Evolutionary conservation across 2,113 vertebrate species (phyloP).

Genomic region (Nasalis larvatus): DNA sequence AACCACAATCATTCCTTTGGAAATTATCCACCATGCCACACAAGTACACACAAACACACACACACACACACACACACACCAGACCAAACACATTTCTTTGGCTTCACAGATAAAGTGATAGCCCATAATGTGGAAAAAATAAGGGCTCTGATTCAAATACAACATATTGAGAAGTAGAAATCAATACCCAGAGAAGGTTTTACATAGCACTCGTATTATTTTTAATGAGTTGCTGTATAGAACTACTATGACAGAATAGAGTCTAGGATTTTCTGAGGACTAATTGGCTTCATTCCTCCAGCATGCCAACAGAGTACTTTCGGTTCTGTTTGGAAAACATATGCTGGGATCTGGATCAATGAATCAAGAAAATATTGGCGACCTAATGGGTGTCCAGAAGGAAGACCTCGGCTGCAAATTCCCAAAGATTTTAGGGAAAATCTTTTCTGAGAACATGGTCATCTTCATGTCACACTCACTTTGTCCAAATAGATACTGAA

Average conservation of each 20-base stretch:
- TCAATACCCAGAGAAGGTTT: constrained; percentile 64
- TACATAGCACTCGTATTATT: constrained; percentile 38
- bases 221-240: constrained; percentile 67
- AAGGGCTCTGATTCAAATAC: constrained; percentile 61
- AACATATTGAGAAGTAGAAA: constrained; percentile 66
- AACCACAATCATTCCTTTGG: neutral
- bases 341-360: constrained; percentile 56
- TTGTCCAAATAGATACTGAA: neutral
- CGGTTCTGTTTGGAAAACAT: constrained; percentile 63
- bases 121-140: neutral
- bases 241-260: constrained; percentile 32
- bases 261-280: constrained; percentile 34
- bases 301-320: constrained; percentile 25
- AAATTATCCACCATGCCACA: neutral
- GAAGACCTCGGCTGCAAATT: neutral
- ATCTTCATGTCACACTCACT: neutral
- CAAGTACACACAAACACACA: neutral
- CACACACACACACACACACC: neutral
- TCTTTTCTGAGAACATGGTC: neutral
- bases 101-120: constrained; percentile 42
- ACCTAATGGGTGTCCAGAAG: neutral
- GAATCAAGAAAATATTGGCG: constrained; percentile 56
- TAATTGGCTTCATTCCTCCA: constrained; percentile 58
- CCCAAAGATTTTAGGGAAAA: neutral
- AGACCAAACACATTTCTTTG: constrained; percentile 13